Evolutionary conservation across 1,140 invertebrate species (phyloP).

Genomic region (Kradibia gibbosae): DNA sequence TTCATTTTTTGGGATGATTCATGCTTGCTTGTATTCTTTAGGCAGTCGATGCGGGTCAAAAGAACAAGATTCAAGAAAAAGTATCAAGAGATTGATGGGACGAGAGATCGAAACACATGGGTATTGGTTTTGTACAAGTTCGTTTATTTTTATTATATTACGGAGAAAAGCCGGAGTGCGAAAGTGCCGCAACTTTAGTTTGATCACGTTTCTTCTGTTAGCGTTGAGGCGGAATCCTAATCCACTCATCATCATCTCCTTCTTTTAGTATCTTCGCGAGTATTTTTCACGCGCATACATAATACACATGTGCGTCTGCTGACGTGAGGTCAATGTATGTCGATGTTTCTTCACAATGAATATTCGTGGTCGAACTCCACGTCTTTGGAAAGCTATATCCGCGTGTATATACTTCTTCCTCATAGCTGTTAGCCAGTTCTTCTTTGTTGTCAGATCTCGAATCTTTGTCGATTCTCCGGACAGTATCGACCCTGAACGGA

Average conservation of each 20-base stretch:
- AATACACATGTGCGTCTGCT: not conserved
- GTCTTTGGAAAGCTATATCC: constrained; percentile 10
- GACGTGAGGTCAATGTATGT: constrained; percentile 17
- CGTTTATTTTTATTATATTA: constrained; percentile 19
- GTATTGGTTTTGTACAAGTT: not conserved
- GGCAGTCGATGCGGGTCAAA: not conserved
- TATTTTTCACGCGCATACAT: not conserved
- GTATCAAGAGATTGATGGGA: not conserved
- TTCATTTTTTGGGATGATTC: not conserved
- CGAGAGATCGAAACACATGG: not conserved
- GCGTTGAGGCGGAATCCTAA: constrained; percentile 1
- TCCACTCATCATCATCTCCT: constrained; percentile 5
- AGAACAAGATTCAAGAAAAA: not conserved
- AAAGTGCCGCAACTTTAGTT: constrained; percentile 40
- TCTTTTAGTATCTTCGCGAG: not conserved
- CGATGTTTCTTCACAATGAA: not conserved
- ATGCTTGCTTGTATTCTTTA: not conserved
- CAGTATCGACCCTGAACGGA: constrained; percentile 3
- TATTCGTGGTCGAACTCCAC: constrained; percentile 1
- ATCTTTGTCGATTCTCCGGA: constrained; percentile 15
- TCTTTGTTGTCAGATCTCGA: not conserved
- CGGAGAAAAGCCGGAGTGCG: not conserved
- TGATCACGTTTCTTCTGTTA: constrained; percentile 42
- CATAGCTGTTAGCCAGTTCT: not conserved
- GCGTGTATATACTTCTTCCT: not conserved